These are phyloP conservation scores for Elymnias hypermnestra DNA, from an alignment of 1,140 invertebrate genomes.

Conservation along the genomic window DNA sequence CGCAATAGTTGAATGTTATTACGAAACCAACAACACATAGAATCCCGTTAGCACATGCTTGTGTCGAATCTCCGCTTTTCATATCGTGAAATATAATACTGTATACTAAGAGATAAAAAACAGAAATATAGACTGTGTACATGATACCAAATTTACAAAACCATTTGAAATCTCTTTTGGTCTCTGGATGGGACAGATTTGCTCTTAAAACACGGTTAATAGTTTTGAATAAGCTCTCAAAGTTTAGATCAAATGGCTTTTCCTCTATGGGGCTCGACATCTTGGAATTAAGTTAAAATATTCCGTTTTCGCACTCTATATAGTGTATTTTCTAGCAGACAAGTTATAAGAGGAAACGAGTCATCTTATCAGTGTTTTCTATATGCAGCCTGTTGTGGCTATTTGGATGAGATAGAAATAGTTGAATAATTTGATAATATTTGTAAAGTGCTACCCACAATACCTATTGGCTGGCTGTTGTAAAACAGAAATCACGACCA, in stretches of 20 bases:
- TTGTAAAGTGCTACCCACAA: too few species aligned
- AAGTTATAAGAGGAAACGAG: not conserved
- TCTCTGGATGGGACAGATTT: constrained; percentile 34
- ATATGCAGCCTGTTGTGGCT: too few species aligned
- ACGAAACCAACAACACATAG: constrained; percentile 27
- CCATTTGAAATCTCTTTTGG: constrained; percentile 37
- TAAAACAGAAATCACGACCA: too few species aligned
- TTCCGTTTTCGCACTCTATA: not conserved
- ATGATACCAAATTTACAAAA: constrained; percentile 19
- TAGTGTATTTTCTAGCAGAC: not conserved
- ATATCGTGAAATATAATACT: constrained; percentile 33
- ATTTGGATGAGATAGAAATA: too few species aligned
- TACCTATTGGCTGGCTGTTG: too few species aligned
- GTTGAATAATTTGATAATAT: not conserved
- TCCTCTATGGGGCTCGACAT: not conserved
- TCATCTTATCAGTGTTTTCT: too few species aligned
- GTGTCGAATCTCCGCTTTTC: constrained; percentile 31
- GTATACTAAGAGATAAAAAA: constrained; percentile 24
- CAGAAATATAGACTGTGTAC: constrained; percentile 22
- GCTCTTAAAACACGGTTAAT: constrained; percentile 25
- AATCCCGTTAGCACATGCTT: constrained; percentile 35
- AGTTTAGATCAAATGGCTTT: constrained; percentile 26
- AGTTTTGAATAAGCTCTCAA: constrained; percentile 34
- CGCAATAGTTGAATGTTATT: constrained; percentile 26
- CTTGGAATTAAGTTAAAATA: not conserved